Conservation (phyloP, 1,140 invertebrate species). For the Pseudomyrmex gracilis region DNA sequence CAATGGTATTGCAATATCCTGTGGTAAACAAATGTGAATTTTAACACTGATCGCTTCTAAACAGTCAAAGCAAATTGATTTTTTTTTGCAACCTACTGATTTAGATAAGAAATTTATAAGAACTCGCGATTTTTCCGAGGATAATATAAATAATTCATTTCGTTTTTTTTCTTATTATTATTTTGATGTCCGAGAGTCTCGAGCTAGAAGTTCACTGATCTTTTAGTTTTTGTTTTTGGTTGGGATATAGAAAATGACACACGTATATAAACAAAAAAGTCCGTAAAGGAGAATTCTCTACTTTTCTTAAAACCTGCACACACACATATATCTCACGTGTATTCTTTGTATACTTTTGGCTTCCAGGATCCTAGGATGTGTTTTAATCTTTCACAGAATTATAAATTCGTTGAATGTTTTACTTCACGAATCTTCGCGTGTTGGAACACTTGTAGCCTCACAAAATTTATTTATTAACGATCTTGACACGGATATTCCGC, state of each 20-base stretch:
- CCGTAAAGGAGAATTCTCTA: background rate
- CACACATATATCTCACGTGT: constrained; percentile 2
- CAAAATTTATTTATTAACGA: constrained; percentile 15
- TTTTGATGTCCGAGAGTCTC: constrained; percentile 6
- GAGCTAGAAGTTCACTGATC: background rate
- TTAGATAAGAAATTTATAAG: background rate
- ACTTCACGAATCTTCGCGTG: background rate
- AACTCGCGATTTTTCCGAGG: constrained; percentile 16
- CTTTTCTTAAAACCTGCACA: constrained; percentile 18
- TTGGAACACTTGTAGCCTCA: background rate
- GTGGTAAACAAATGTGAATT: constrained; percentile 22
- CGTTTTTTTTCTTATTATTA: background rate
- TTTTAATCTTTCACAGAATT: background rate
- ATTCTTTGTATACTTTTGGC: constrained; percentile 33
- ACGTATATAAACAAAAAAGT: no score
- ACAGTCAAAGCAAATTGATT: constrained; percentile 31
- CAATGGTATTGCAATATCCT: background rate
- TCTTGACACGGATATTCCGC: background rate
- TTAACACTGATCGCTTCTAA: background rate
- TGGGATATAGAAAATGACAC: no score
- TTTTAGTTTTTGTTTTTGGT: background rate
- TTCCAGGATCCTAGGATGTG: constrained; percentile 9
- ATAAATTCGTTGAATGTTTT: constrained; percentile 12
- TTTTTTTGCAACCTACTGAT: background rate
- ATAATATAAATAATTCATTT: constrained; percentile 35